Evolutionary conservation across 2,888 invertebrate genomes (phyloP), one percentile per base, ranked within the genome.

Genomic region (Altica lythri): DNA sequence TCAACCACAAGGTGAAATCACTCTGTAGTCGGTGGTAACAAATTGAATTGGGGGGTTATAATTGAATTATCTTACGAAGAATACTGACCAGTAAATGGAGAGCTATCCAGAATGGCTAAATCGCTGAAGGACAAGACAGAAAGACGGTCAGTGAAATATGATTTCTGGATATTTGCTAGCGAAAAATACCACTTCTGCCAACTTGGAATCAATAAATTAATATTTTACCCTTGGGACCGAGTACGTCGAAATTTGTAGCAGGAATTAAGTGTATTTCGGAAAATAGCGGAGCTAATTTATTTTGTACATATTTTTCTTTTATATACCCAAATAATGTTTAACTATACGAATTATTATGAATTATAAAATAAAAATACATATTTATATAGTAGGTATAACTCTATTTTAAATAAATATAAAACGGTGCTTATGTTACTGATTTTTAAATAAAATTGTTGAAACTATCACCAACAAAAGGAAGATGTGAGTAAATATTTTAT

Each of bases 61-160:
- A 75, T 75, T 72, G 71, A 74, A 75, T 75, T 75, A 75, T 63
- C 72, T 64, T 64, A 64, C 71, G 71, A 73, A 72, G 72, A 72
- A 71, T 68, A 72, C 68, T 73, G 74, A 73, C 74, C 57, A 53
- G 37, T 57, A 50, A 46, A 57, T 51, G 45, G 46, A 46, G 46
- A 37, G 43, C 49, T 44, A 51, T 50, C 42, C 45, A 40, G 42
- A 53, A 56, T 48, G 16, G 53, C 50, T 19, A 44, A 46, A 53
- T 27, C 22, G 38, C 40, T 29, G n/a, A 47, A 53, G 46, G 46
- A 43, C 43, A 32, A 25, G 40, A 25, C 30, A 12, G 16, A 45
- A 18, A 25, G 14, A 9, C 25, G 18, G 37, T n/a, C 34, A 25
- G 32, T 38, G 40, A 53, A 57, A 52, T 49, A 57, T 53, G 53